A percentile compares a stretch with the other conserved stretches of the same genome.
These are phyloP conservation scores for Mactromeris polynyma DNA, from an alignment of 2,888 invertebrate species.

Conservation along the genomic window DNA sequence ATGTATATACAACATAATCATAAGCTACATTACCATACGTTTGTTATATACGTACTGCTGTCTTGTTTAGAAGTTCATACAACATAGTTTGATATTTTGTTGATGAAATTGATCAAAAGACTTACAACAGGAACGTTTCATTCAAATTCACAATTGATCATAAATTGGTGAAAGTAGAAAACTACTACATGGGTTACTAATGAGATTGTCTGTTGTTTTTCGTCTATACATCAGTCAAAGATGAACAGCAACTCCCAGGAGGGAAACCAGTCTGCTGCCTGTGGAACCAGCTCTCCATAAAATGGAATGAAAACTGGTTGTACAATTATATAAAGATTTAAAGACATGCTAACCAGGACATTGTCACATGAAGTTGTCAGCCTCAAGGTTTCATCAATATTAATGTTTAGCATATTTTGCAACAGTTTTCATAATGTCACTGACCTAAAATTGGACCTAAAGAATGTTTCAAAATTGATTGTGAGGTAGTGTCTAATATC, in stretches of 20 bases:
- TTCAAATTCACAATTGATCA: slow-evolving; percentile 42
- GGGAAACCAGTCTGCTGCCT: slow-evolving; percentile 17
- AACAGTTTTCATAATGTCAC: neutral
- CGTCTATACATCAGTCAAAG: slow-evolving; percentile 57
- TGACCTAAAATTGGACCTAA: neutral
- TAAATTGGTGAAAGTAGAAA: slow-evolving; percentile 16
- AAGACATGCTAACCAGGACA: neutral
- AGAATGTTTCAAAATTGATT: neutral
- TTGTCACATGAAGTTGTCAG: neutral
- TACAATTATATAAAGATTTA: neutral
- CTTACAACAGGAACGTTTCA: slow-evolving; percentile 5
- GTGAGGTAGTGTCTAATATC: neutral
- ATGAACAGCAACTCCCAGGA: slow-evolving; percentile 47
- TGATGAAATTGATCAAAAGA: neutral
- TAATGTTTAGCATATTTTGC: neutral
- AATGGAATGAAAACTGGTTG: neutral
- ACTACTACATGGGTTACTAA: slow-evolving; percentile 36
- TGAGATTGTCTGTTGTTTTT: slow-evolving; percentile 53
- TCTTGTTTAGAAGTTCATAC: no score
- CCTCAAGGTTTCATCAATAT: neutral
- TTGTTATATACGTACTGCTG: no score
- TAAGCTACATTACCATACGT: no score
- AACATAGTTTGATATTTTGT: no score
- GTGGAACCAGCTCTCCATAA: neutral
- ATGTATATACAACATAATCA: no score